Evolutionary conservation across 2,888 invertebrate species (phyloP).

Genomic region (Orthonevra nobilis): DNA sequence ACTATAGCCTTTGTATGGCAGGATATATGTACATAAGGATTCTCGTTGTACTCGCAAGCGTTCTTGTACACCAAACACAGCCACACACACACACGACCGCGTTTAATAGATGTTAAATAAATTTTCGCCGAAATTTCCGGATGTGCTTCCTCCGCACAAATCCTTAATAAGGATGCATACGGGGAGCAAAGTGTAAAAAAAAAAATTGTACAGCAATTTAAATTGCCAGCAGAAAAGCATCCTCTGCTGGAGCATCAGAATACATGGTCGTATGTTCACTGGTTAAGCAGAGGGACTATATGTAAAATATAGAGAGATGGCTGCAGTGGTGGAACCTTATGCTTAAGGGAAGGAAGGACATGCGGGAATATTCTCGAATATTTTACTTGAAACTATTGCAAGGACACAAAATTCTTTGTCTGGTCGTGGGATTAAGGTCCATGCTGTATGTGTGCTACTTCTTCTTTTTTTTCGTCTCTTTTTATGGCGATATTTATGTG

Average conservation of each 20-base stretch:
- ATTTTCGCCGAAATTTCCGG: conserved; percentile 29
- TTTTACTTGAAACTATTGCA: conserved; percentile 53
- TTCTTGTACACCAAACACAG: too few relatives aligned
- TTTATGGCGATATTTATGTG: conserved; percentile 60
- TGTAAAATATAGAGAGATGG: conserved; percentile 14
- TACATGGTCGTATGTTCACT: conserved; percentile 40
- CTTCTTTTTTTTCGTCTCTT: conserved; percentile 9
- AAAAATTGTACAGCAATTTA: conserved; percentile 64
- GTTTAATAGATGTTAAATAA: conserved; percentile 38
- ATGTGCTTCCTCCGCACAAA: conserved; percentile 27
- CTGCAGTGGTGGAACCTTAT: conserved; percentile 25
- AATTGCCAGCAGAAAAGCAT: conserved; percentile 59
- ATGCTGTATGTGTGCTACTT: background rate
- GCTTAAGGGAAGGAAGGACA: background rate
- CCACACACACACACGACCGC: conserved; percentile 10
- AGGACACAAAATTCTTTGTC: conserved; percentile 60
- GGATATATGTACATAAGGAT: too few relatives aligned
- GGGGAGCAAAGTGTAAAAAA: conserved; percentile 50
- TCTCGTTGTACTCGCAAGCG: too few relatives aligned
- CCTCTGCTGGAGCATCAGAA: too few relatives aligned
- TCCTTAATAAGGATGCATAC: conserved; percentile 53
- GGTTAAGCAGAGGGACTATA: conserved; percentile 51
- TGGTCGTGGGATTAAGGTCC: conserved; percentile 61
- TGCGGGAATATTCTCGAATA: conserved; percentile 38
- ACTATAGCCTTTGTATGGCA: conserved; percentile 24